phyloP scores from a whole-genome alignment of 2,113 vertebrate species.

The Lampris incognitus region DNA sequence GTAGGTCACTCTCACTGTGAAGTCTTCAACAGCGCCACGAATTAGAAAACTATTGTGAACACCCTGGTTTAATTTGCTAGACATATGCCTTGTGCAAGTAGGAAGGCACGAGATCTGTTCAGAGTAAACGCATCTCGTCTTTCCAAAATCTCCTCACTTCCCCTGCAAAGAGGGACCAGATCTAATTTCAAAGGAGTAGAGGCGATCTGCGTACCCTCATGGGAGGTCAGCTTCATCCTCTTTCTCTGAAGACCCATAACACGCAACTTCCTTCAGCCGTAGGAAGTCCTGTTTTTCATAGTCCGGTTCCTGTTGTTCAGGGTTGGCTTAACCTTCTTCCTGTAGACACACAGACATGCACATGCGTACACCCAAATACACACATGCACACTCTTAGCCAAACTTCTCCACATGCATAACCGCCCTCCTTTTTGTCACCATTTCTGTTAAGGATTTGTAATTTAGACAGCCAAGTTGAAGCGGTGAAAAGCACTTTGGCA shows the following conservation, averaged over 20 bases:
- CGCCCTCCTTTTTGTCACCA: constrained; percentile 33
- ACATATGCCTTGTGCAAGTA: constrained; percentile 28
- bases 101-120: constrained; percentile 15
- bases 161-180: constrained; percentile 39
- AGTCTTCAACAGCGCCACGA: constrained; percentile 62
- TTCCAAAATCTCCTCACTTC: constrained; percentile 34
- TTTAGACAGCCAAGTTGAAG: constrained; percentile 65
- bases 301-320: constrained; percentile 78
- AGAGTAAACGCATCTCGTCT: constrained; percentile 44
- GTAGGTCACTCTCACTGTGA: constrained; percentile 73
- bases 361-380: neutral
- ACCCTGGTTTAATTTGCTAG: constrained; percentile 41
- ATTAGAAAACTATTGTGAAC: constrained; percentile 48
- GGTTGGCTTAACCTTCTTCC: constrained; percentile 64
- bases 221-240: constrained; percentile 59
- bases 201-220: constrained; percentile 22
- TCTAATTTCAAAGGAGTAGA: constrained; percentile 52
- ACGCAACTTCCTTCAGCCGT: constrained; percentile 66
- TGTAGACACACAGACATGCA: constrained; percentile 35
- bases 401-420: neutral
- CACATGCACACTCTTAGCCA: no score
- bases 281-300: constrained; percentile 79
- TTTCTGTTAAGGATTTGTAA: constrained; percentile 56
- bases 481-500: constrained; percentile 85
- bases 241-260: constrained; percentile 53